These are phyloP conservation scores for Rhamphomyia laevipes DNA, from an alignment of 2,888 invertebrate species.

Conservation along the genomic window DNA sequence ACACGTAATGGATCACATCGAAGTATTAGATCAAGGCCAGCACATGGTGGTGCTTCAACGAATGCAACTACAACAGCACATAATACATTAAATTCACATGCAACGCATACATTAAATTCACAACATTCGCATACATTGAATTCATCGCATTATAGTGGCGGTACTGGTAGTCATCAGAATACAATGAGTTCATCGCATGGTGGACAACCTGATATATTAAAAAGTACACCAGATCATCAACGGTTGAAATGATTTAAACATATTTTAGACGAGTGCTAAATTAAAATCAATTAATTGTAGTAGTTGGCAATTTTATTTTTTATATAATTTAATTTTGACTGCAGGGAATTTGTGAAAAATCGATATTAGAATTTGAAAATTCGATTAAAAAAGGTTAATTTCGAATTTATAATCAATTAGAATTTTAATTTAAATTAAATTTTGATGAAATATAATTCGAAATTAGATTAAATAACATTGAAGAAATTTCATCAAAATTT, in stretches of 20 bases:
- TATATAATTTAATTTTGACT: too few relatives aligned
- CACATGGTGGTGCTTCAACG: slow-evolving; percentile 27
- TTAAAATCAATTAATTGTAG: too few relatives aligned
- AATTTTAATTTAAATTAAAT: too few relatives aligned
- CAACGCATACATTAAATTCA: slow-evolving; percentile 38
- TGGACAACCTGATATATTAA: slow-evolving; percentile 71
- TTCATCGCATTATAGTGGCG: slow-evolving; percentile 32
- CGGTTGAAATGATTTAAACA: slow-evolving; percentile 32
- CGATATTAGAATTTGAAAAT: too few relatives aligned
- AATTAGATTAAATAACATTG: too few relatives aligned
- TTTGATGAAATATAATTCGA: too few relatives aligned
- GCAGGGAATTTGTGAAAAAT: too few relatives aligned
- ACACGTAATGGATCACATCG: slow-evolving; percentile 59
- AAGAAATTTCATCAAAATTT: too few relatives aligned
- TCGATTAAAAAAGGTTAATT: too few relatives aligned
- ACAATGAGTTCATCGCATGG: slow-evolving; percentile 37
- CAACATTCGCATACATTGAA: slow-evolving; percentile 37
- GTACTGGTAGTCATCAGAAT: slow-evolving; percentile 28
- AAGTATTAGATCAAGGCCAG: slow-evolving; percentile 39
- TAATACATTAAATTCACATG: slow-evolving; percentile 48
- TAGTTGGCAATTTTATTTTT: too few relatives aligned
- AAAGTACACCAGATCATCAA: slow-evolving; percentile 77
- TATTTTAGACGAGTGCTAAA: too few relatives aligned
- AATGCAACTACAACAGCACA: slow-evolving; percentile 41
- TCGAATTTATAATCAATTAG: too few relatives aligned